These are phyloP conservation scores for Passer montanus DNA, from an alignment of 2,113 vertebrate genomes.

Conservation along the genomic window DNA sequence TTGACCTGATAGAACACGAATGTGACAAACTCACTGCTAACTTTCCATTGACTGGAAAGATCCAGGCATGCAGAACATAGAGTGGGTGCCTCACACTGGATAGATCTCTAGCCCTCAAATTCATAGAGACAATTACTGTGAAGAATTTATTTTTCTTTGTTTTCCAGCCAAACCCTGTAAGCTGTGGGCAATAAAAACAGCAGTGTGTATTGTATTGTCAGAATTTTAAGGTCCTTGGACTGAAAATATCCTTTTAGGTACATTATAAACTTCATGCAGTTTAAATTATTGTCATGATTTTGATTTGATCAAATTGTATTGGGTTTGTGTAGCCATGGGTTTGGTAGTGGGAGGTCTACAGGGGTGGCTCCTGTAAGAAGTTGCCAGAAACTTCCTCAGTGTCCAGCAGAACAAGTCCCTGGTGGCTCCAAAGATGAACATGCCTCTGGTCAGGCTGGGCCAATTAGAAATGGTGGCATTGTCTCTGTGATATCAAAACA, in stretches of 20 bases:
- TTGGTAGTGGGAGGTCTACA: background rate
- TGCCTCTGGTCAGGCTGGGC: background rate
- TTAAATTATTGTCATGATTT: background rate
- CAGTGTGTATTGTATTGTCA: accelerated
- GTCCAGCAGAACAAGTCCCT: background rate
- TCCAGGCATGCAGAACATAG: background rate
- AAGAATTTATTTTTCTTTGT: background rate
- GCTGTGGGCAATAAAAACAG: background rate
- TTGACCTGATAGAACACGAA: background rate
- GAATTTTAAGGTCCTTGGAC: background rate
- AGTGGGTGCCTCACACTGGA: background rate
- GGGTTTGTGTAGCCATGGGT: background rate
- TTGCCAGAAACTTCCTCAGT: background rate
- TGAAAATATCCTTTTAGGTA: background rate
- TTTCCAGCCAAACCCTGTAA: background rate
- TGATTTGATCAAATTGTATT: background rate
- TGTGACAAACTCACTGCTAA: background rate
- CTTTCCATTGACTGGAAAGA: background rate
- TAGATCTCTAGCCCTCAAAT: background rate
- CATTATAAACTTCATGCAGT: background rate
- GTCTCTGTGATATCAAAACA: background rate
- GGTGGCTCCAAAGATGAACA: background rate
- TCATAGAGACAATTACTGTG: background rate
- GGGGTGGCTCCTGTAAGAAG: background rate
- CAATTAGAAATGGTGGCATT: background rate